phyloP scores from a whole-genome alignment of 2,113 vertebrate species.

The Odobenus rosmarus region DNA sequence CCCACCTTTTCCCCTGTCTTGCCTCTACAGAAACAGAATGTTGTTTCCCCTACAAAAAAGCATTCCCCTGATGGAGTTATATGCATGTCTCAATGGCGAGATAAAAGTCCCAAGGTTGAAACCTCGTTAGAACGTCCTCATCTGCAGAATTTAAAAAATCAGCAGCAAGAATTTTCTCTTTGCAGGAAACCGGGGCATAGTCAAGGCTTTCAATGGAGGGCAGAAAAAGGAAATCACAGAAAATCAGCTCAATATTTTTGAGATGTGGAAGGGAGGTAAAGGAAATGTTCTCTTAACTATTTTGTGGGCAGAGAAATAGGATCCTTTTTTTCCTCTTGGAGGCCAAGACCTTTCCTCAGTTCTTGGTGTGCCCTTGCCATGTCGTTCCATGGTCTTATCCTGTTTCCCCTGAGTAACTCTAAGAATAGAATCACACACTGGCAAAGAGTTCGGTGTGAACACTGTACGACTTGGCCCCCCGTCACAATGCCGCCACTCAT shows the following conservation, averaged over 20 bases:
- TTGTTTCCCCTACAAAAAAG: slow-evolving; percentile 41
- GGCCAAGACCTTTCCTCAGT: not conserved
- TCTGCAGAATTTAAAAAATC: slow-evolving; percentile 71
- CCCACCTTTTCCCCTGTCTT: not conserved
- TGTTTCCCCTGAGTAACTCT: not conserved
- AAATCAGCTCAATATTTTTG: slow-evolving; percentile 75
- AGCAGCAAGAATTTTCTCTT: slow-evolving; percentile 68
- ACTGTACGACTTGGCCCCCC: not conserved
- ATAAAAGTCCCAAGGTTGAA: slow-evolving; percentile 35
- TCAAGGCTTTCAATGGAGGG: slow-evolving; percentile 70
- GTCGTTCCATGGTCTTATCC: not conserved
- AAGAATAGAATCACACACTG: not conserved
- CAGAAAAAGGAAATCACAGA: slow-evolving; percentile 73
- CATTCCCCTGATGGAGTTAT: not conserved
- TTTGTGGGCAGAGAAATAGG: slow-evolving; percentile 55
- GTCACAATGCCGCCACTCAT: not conserved
- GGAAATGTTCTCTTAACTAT: slow-evolving; percentile 52
- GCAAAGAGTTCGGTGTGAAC: not conserved
- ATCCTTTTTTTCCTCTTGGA: slow-evolving; percentile 34
- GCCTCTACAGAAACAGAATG: not conserved
- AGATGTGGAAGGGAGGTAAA: slow-evolving; percentile 67
- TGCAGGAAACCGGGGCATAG: slow-evolving; percentile 72
- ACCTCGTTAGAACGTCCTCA: slow-evolving; percentile 64
- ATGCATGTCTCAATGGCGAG: not conserved
- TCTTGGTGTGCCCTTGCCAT: not conserved